phyloP scores from a whole-genome alignment of 2,797 vertebrate species.

The Dromococcyx pavoninus region DNA sequence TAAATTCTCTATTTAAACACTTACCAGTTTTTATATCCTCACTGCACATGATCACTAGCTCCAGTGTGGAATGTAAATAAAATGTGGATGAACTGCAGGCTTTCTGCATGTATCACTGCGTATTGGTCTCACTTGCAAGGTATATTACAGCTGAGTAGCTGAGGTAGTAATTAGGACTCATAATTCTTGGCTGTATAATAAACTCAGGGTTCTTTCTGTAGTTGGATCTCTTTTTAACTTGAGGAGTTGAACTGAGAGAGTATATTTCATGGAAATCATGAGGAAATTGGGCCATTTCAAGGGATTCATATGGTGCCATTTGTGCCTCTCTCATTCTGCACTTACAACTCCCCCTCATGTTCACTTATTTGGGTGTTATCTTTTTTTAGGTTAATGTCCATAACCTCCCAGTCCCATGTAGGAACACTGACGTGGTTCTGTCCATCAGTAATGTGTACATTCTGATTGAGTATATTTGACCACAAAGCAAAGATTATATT shows the following conservation, averaged over 20 bases:
- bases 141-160: neutral
- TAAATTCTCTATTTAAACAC: neutral
- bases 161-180: neutral
- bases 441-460: neutral
- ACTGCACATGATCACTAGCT: neutral
- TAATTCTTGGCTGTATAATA: neutral
- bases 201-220: neutral
- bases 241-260: neutral
- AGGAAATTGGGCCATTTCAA: neutral
- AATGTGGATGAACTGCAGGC: neutral
- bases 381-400: neutral
- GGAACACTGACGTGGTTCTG: neutral
- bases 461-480: neutral
- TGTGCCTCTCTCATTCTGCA: neutral
- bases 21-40: neutral
- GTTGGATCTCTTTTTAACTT: neutral
- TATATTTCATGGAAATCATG: neutral
- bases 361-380: neutral
- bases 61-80: neutral
- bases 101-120: neutral
- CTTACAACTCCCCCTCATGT: neutral
- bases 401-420: rapidly evolving
- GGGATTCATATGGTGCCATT: neutral
- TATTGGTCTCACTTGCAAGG: neutral
- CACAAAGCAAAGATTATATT: neutral